Percentiles rank a stretch among this genome's conserved stretches.
Conservation (phyloP, 2,888 invertebrate species). For the Autographa pulchrina region DNA sequence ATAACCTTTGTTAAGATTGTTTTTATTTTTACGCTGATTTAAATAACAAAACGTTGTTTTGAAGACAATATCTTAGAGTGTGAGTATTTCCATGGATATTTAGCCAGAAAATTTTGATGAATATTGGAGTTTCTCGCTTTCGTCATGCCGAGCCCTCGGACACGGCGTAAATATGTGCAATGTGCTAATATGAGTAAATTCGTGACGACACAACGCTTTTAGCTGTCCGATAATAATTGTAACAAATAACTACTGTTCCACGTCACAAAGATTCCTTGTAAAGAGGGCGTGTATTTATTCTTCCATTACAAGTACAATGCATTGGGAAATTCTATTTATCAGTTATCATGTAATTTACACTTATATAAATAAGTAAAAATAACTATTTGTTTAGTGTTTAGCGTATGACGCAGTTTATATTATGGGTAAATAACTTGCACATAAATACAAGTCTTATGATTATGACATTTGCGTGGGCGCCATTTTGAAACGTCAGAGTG, state of each 20-base stretch:
- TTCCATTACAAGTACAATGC: not conserved
- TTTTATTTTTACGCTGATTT: too few species aligned
- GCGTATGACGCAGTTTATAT: not conserved
- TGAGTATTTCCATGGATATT: too few species aligned
- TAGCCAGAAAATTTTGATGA: too few species aligned
- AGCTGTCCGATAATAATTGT: not conserved
- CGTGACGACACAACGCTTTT: not conserved
- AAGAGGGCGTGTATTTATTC: not conserved
- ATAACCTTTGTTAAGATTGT: not conserved
- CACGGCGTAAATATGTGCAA: not conserved
- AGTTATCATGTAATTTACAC: not conserved
- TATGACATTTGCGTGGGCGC: not conserved
- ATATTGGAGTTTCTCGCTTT: not conserved
- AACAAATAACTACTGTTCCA: not conserved
- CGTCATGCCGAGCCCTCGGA: too few species aligned
- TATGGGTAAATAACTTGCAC: not conserved
- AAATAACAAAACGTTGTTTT: too few species aligned
- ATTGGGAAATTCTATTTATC: not conserved
- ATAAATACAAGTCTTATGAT: not conserved
- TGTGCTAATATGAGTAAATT: not conserved
- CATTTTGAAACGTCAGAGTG: not conserved
- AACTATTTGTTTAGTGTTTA: not conserved
- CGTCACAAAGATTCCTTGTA: not conserved
- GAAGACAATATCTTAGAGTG: too few species aligned
- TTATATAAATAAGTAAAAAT: not conserved